Base-by-base conservation (phyloP, 2,797 vertebrate species). In the Luscinia megarhynchos region DNA sequence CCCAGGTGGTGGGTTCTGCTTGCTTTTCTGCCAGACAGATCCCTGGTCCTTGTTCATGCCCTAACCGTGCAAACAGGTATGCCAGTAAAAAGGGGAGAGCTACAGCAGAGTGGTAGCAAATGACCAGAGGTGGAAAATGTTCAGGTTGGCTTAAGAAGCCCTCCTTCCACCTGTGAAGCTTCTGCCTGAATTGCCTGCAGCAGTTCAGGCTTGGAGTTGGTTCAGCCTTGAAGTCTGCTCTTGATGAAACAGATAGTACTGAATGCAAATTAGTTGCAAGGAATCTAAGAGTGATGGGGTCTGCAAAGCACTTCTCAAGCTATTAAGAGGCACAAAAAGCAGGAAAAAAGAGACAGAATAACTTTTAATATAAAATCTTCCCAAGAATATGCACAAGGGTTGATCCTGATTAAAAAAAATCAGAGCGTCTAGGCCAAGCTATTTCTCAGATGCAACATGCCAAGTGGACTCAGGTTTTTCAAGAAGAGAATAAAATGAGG, bases 181-280 rank as follows among this genome's bases (percentile, higher is more conserved):
- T 79, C 59, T 62, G 43, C 66, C 79, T 86, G 69, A 62, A 41
- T 91, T 93, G 76, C 87, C 83, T 78, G 83, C 67, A 88, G 79
- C 93, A 82, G 73, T 88, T 86, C 55, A 59, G 36, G 77, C 63
- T 84, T 90, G 90, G 70, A 91, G 73, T 63, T 75, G 79, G 51
- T 88, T 95, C 93, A 93, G 90, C 83, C 93, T 93, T 88, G 69
- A 92, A 89, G 82, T 81, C 76, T 57, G 43, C 3, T 34, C 51
- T 91, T 81, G 82, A 70, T 87, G 86, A 94, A 89, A 66, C 0
- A 2, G 70, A 58, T 85, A 94, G 84, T 81, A n/a, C 63, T 88
- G 95, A 92, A 95, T 90, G 89, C 83, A 96, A 89, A 95, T 89
- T 40, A 93, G 40, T 67, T 91, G 59, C 69, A 61, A 88, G 84